Evolutionary conservation across 2,113 vertebrate species (phyloP).

Genomic region (Oncorhynchus keta): DNA sequence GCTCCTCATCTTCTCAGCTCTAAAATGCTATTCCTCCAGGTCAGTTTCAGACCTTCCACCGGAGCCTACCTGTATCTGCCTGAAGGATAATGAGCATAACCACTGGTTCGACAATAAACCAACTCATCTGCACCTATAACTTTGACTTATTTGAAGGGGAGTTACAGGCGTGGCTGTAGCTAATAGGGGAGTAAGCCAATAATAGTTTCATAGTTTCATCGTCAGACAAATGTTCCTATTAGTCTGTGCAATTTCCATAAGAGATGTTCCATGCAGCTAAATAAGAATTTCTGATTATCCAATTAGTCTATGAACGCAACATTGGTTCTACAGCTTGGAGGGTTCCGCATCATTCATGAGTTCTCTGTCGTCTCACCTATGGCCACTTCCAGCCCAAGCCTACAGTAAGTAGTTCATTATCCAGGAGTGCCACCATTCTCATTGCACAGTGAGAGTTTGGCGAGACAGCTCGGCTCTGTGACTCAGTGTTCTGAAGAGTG

Average conservation of each 20-base stretch:
- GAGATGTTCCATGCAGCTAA: neutral
- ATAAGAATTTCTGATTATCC: neutral
- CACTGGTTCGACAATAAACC: neutral
- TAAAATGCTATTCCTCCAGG: conserved; percentile 1
- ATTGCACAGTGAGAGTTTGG: neutral
- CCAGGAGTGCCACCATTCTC: neutral
- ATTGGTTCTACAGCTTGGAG: neutral
- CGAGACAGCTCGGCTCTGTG: neutral
- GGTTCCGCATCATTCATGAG: neutral
- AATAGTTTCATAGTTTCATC: too few species aligned
- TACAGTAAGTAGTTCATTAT: neutral
- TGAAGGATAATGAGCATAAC: neutral
- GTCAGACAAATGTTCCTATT: too few species aligned
- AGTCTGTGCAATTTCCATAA: too few species aligned
- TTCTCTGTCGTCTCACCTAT: neutral
- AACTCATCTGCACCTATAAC: neutral
- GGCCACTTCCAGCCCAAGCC: neutral
- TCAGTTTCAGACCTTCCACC: too few species aligned
- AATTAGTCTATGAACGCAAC: neutral
- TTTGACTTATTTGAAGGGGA: too few species aligned
- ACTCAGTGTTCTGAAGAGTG: neutral
- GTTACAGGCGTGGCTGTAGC: too few species aligned
- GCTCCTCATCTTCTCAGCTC: neutral
- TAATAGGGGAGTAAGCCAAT: too few species aligned
- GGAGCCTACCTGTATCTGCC: too few species aligned